A percentile compares a stretch with the other conserved stretches of the same genome.
phyloP scores from a whole-genome alignment of 2,888 invertebrate species.

The Bedellia somnulentella region DNA sequence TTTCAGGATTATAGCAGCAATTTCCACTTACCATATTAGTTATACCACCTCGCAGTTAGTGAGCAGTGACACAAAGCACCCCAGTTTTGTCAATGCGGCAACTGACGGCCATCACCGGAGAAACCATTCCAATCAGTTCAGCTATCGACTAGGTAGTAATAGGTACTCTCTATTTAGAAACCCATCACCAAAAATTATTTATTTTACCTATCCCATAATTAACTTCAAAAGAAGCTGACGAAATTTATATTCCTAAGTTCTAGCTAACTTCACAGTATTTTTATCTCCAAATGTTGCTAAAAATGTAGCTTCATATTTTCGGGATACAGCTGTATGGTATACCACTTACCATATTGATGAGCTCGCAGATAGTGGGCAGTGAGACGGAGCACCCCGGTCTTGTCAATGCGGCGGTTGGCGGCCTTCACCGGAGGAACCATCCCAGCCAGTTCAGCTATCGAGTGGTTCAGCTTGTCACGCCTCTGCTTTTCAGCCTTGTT shows the following conservation, averaged over 20 bases:
- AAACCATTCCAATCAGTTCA: conserved; percentile 78
- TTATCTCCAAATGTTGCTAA: too few species aligned
- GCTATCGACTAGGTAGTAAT: conserved; percentile 77
- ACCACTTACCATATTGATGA: conserved; percentile 59
- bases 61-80: conserved; percentile 81
- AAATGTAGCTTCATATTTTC: too few species aligned
- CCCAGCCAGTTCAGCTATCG: conserved; percentile 76
- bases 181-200: too few species aligned
- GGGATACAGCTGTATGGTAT: too few species aligned
- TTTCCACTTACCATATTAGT: too few species aligned
- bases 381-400: conserved; percentile 85
- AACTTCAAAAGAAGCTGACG: too few species aligned
- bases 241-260: too few species aligned
- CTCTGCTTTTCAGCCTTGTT: conserved; percentile 90
- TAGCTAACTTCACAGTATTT: too few species aligned
- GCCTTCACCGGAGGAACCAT: conserved; percentile 80
- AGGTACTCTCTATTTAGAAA: too few species aligned
- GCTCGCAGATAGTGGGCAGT: conserved; percentile 82
- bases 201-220: too few species aligned
- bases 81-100: conserved; percentile 90
- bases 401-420: conserved; percentile 81
- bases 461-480: conserved; percentile 82
- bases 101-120: conserved; percentile 75
- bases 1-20: too few species aligned
- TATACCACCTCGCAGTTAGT: conserved; percentile 78